Evolutionary conservation across 1,140 invertebrate species (phyloP).

Genomic region (Nasonia longicornis): DNA sequence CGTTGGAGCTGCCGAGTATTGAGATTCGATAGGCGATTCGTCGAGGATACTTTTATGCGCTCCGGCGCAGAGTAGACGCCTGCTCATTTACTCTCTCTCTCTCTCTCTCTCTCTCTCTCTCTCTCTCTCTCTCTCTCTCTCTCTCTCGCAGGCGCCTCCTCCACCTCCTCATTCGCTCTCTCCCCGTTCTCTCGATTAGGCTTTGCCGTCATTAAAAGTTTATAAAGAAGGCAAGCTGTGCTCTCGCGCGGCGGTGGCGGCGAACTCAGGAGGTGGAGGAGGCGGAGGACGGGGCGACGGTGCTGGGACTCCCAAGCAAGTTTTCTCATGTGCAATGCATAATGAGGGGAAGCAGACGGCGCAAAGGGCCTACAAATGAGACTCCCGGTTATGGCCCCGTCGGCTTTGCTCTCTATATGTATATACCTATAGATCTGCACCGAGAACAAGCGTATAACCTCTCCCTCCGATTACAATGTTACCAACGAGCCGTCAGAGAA

Average conservation of each 20-base stretch:
- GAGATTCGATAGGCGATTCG: constrained; percentile 60
- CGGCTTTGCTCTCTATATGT: constrained; percentile 28
- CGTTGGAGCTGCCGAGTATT: constrained; percentile 48
- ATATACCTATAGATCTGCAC: constrained; percentile 44
- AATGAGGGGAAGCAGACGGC: constrained; percentile 67
- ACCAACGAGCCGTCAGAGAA: constrained; percentile 26
- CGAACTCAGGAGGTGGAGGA: constrained; percentile 44
- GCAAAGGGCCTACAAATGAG: constrained; percentile 69
- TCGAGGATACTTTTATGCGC: constrained; percentile 53
- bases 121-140: neutral
- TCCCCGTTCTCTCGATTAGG: constrained; percentile 66
- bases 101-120: too few relatives aligned
- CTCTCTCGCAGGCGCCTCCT: neutral
- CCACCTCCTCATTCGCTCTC: constrained; percentile 18
- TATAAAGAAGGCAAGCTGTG: constrained; percentile 67
- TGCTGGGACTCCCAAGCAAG: constrained; percentile 60
- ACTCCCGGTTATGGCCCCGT: constrained; percentile 50
- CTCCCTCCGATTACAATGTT: constrained; percentile 40
- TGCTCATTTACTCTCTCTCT: constrained; percentile 38
- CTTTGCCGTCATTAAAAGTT: constrained; percentile 71
- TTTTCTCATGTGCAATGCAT: constrained; percentile 71
- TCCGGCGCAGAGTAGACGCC: neutral
- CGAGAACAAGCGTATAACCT: constrained; percentile 44
- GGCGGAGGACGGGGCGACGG: constrained; percentile 17
- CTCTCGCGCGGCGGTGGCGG: constrained; percentile 54